Percentiles rank a stretch among this genome's conserved stretches.
These are phyloP conservation scores for Synchiropus splendidus DNA, from an alignment of 2,113 vertebrate species.

Conservation along the genomic window DNA sequence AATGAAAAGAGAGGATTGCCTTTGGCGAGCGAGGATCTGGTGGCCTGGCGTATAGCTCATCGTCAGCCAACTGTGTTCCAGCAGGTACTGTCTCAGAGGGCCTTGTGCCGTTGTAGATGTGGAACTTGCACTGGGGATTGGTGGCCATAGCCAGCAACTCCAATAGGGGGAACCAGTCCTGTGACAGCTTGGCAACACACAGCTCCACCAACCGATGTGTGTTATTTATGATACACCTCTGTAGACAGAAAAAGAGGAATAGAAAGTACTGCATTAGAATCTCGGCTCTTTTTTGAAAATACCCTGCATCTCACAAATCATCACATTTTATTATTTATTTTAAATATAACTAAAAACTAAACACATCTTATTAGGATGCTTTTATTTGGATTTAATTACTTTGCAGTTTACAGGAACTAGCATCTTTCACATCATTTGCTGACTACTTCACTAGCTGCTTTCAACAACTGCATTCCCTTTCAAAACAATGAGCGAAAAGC, in stretches of 20 bases:
- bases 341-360: too few relatives aligned
- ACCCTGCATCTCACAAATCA: too few relatives aligned
- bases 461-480: too few relatives aligned
- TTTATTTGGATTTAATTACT: too few relatives aligned
- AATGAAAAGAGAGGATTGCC: conserved; percentile 49
- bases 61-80: conserved; percentile 89
- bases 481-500: too few relatives aligned
- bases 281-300: too few relatives aligned
- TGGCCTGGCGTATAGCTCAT: conserved; percentile 94
- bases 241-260: conserved; percentile 9
- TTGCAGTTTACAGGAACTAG: too few relatives aligned
- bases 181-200: conserved; percentile 98
- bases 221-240: conserved; percentile 99
- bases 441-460: too few relatives aligned
- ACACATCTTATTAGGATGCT: too few relatives aligned
- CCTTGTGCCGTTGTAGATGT: conserved; percentile 98
- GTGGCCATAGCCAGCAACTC: conserved; percentile 99
- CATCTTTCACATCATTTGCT: too few relatives aligned
- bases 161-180: conserved; percentile 99
- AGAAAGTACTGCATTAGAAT: neutral
- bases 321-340: too few relatives aligned
- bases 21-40: conserved; percentile 97
- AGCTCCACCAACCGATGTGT: conserved; percentile 96
- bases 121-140: conserved; percentile 99
- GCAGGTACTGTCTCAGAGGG: conserved; percentile 95